Percentiles rank a stretch among this genome's conserved stretches.
Evolutionary conservation across 2,113 vertebrate species (phyloP).

Genomic region (Cnemophilus loriae): DNA sequence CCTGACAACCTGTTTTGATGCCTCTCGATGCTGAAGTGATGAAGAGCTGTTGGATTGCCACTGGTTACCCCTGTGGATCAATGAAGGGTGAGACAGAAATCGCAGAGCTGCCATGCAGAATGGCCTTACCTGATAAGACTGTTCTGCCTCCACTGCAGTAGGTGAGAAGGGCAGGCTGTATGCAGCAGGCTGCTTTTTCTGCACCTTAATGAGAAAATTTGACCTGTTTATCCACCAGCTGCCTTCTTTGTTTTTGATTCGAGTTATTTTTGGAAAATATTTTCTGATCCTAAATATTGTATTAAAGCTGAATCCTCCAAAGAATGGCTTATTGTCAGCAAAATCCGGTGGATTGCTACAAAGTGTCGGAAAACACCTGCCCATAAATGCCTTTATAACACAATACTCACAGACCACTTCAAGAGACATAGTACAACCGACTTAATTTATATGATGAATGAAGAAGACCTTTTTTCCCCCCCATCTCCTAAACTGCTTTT

Average conservation of each 20-base stretch:
- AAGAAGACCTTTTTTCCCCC: accelerated
- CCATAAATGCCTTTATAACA: neutral
- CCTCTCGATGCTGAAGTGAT: neutral
- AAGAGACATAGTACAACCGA: neutral
- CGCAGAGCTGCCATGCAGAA: conserved; percentile 12
- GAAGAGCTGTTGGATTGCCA: conserved; percentile 19
- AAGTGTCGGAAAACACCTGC: neutral
- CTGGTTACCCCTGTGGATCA: conserved; percentile 46
- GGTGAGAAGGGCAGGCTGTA: conserved; percentile 44
- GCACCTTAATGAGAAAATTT: conserved; percentile 69
- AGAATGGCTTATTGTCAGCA: neutral
- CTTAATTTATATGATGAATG: neutral
- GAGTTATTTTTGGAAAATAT: conserved; percentile 14
- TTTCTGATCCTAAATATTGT: neutral
- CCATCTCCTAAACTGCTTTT: neutral
- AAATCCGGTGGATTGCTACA: neutral
- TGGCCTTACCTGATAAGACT: conserved; percentile 61
- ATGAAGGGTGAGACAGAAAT: conserved; percentile 59
- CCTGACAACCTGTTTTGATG: neutral
- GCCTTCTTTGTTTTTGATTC: conserved; percentile 44
- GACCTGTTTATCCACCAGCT: conserved; percentile 62
- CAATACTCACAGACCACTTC: neutral
- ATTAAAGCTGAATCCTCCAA: neutral
- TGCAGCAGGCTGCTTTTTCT: neutral
- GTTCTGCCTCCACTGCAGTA: conserved; percentile 43